Percentiles rank a stretch among this genome's conserved stretches.
These are phyloP conservation scores for Eupithecia tripunctaria DNA, from an alignment of 2,888 invertebrate genomes.

Conservation along the genomic window DNA sequence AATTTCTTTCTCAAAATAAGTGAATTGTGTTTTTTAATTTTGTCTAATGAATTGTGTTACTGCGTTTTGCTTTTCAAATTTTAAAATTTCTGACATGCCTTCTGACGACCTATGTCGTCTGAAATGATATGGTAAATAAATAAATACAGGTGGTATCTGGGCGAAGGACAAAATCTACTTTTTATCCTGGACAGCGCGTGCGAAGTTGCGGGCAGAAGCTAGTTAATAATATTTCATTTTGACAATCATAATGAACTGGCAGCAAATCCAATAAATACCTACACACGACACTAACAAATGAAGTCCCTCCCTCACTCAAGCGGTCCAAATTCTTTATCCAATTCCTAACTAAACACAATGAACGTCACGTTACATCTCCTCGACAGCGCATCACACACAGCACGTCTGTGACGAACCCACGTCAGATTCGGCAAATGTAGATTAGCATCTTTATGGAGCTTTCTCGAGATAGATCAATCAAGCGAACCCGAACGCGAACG, in stretches of 20 bases:
- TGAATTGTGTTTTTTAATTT: too few species aligned
- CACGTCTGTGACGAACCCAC: slow-evolving; percentile 22
- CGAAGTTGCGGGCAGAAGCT: too few species aligned
- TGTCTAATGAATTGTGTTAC: too few species aligned
- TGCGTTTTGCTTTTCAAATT: too few species aligned
- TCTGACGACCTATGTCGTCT: too few species aligned
- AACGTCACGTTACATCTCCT: slow-evolving; percentile 8
- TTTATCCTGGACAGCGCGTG: too few species aligned
- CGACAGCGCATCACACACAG: slow-evolving; percentile 1
- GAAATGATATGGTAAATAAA: too few species aligned
- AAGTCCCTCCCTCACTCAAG: not conserved
- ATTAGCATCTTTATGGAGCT: slow-evolving; percentile 27
- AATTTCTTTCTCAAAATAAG: too few species aligned
- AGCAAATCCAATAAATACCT: too few species aligned
- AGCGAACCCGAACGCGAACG: not conserved
- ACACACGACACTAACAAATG: not conserved
- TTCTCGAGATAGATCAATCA: slow-evolving; percentile 31
- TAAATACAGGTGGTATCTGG: too few species aligned
- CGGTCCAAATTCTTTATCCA: not conserved
- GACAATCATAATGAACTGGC: not conserved
- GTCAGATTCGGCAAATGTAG: slow-evolving; percentile 26
- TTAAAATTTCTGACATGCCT: too few species aligned
- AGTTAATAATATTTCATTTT: not conserved
- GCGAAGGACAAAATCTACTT: too few species aligned
- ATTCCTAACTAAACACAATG: not conserved